Base-by-base conservation (phyloP, 2,888 invertebrate genomes). In the Hermaeophaga mercurialis region DNA sequence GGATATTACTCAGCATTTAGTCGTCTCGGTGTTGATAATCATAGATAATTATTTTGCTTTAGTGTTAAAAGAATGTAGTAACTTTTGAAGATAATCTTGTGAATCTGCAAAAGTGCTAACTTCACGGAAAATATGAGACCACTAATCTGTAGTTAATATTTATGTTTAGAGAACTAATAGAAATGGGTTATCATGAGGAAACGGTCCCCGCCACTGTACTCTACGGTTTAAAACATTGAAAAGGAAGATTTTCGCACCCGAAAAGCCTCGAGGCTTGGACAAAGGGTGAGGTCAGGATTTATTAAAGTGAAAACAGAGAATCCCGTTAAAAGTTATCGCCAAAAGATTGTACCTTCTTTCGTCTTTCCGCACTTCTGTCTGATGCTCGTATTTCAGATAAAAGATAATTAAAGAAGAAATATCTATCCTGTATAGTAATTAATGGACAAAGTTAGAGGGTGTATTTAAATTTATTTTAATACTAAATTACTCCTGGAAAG, bases 361-460 rank as follows among this genome's bases (percentile, higher is more conserved):
- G 9, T 18, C 18, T 22, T 24, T 24, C 3, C 31, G n/a, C 36
- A 7, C 17, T 15, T 17, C 36, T 17, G 36, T 36, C 36, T 33
- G 33, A 14, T 3, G 44, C 44, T 33, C 45, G 12, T 46, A 34
- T 46, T 45, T 45, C 17, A 45, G 26, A 14, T 31, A n/a, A 12
- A 36, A 33, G 47, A 31, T 47, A 31, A 47, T 47, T 47, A 47
- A 47, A 47, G 31, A n/a, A 44, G 44, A 44, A 31, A 44, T 44
- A 44, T 44, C 17, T 28, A n/a, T 17, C 11, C 9, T 31, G 5
- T 31, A 2, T 31, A 12, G 12, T 31, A n/a, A 31, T 31, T 31
- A 31, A 31, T 11, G 31, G 31, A 3, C 11, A 31, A 31, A 11
- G n/a, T 31, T 31, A 11, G 8, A 11, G 8, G 9, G 8, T 31